These are phyloP conservation scores for Muricea muricata DNA, from an alignment of 92 coral and sea anemone genomes.

Conservation along the genomic window DNA sequence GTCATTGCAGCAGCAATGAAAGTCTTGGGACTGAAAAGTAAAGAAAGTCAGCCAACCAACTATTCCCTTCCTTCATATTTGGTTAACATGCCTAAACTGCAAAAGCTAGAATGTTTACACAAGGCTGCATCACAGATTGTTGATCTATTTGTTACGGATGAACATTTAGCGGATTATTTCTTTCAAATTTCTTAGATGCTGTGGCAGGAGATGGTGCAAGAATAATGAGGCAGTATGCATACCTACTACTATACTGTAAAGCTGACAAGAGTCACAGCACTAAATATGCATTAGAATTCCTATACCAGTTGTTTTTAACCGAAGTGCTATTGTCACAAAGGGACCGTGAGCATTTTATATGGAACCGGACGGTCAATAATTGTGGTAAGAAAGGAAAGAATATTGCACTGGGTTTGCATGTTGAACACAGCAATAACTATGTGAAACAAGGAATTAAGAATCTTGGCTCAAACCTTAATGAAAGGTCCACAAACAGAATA, in stretches of 20 bases:
- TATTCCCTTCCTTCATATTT: no score
- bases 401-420: constrained; percentile 13
- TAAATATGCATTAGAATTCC: constrained; percentile 59
- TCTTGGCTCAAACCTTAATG: constrained; percentile 67
- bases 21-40: constrained; percentile 55
- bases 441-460: constrained; percentile 68
- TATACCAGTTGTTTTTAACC: constrained; percentile 61
- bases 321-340: constrained; percentile 54
- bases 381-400: background rate
- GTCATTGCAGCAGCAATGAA: constrained; percentile 58
- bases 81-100: no score
- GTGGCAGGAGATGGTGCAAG: constrained; percentile 61
- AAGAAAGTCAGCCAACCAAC: constrained; percentile 52
- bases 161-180: constrained; percentile 20
- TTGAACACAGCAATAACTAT: constrained; percentile 71
- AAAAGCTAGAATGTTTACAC: no score
- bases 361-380: constrained; percentile 60
- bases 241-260: constrained; percentile 60
- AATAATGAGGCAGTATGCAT: constrained; percentile 60
- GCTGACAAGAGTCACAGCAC: constrained; percentile 62
- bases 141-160: no score
- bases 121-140: no score
- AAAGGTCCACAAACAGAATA: constrained; percentile 54
- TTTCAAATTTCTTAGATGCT: constrained; percentile 35
- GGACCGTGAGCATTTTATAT: constrained; percentile 50